phyloP scores from a whole-genome alignment of 2,113 vertebrate species.

The Nothobranchius furzeri region DNA sequence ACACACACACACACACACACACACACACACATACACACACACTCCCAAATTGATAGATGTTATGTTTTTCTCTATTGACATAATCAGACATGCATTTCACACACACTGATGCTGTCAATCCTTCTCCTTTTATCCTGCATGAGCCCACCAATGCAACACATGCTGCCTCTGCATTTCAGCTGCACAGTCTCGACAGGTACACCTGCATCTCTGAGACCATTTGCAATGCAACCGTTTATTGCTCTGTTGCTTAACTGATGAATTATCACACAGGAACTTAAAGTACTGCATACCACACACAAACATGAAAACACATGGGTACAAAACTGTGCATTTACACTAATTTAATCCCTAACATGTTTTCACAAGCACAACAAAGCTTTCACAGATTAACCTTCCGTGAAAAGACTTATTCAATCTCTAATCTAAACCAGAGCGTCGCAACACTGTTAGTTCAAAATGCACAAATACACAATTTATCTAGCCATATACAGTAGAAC shows the following conservation, averaged over 20 bases:
- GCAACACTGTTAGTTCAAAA: slow-evolving; percentile 28
- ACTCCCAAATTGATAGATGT: background rate
- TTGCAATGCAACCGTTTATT: slow-evolving; percentile 21
- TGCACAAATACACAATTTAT: slow-evolving; percentile 28
- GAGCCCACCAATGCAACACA: slow-evolving; percentile 48
- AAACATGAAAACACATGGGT: background rate
- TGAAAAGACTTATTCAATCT: slow-evolving; percentile 39
- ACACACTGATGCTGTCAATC: slow-evolving; percentile 14
- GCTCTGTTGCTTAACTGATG: slow-evolving; percentile 46
- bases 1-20: slow-evolving; percentile 5
- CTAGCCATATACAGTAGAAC: too few relatives aligned
- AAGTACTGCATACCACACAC: slow-evolving; percentile 63
- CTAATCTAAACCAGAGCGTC: slow-evolving; percentile 7
- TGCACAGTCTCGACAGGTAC: slow-evolving; percentile 56
- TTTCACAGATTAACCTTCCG: slow-evolving; percentile 17
- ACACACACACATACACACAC: slow-evolving; percentile 1
- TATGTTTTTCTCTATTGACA: too few relatives aligned
- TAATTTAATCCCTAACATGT: slow-evolving; percentile 45
- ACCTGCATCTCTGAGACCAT: slow-evolving; percentile 16
- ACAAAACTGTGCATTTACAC: background rate
- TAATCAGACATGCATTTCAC: slow-evolving; percentile 1
- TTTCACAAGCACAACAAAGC: slow-evolving; percentile 34
- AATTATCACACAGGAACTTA: slow-evolving; percentile 52
- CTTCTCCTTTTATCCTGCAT: slow-evolving; percentile 33
- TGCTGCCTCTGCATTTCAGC: slow-evolving; percentile 52